Evolutionary conservation across 2,888 invertebrate species (phyloP).

Genomic region (Oxyteleia sp.): DNA sequence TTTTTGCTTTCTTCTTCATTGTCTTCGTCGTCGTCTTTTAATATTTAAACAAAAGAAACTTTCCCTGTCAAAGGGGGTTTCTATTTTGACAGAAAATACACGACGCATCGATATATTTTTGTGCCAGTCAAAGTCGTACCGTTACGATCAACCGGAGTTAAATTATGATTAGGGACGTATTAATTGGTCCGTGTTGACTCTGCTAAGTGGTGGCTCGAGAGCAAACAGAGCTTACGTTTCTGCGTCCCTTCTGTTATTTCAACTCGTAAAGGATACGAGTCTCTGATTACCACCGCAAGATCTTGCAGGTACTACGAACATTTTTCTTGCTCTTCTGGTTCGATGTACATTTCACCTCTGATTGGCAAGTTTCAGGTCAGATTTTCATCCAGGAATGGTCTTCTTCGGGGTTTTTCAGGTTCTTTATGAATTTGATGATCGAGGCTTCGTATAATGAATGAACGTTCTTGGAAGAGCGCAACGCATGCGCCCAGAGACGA

Average conservation of each 20-base stretch:
- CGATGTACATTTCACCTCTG: neutral
- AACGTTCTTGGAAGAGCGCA: slow-evolving; percentile 2
- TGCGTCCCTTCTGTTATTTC: slow-evolving; percentile 75
- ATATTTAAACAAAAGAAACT: slow-evolving; percentile 9
- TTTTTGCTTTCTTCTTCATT: slow-evolving; percentile 18
- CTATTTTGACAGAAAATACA: slow-evolving; percentile 53
- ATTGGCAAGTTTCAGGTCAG: neutral
- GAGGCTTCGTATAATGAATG: slow-evolving; percentile 19
- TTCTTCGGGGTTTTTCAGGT: neutral
- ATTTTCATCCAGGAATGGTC: neutral
- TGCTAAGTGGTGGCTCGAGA: slow-evolving; percentile 72
- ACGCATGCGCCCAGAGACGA: slow-evolving; percentile 29
- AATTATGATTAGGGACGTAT: slow-evolving; percentile 76
- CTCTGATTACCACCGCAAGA: slow-evolving; percentile 49
- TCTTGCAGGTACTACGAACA: slow-evolving; percentile 8
- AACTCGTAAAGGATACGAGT: slow-evolving; percentile 66
- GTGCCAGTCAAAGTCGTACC: slow-evolving; percentile 31
- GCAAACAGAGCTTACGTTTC: slow-evolving; percentile 75
- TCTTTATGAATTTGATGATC: slow-evolving; percentile 3
- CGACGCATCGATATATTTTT: slow-evolving; percentile 39
- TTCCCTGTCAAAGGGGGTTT: neutral
- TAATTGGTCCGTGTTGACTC: slow-evolving; percentile 76
- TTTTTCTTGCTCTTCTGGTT: neutral
- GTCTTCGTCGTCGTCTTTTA: neutral
- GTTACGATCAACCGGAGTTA: slow-evolving; percentile 72